Conservation (phyloP, 2,797 vertebrate species). For the Gambusia yucatana region DNA sequence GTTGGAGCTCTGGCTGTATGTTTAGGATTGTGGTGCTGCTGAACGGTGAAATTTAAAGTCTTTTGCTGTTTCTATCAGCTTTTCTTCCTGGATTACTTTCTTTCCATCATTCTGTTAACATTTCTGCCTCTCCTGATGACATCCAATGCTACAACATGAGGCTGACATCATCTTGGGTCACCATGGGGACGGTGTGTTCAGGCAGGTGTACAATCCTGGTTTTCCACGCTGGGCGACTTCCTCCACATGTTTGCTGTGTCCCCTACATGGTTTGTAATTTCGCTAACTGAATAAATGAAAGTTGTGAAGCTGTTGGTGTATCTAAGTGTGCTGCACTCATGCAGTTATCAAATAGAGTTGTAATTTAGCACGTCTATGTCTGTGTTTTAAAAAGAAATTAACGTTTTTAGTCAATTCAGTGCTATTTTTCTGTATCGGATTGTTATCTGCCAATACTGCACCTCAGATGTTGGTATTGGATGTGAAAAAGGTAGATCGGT, state of each 20-base stretch:
- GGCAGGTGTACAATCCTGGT: neutral
- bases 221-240: neutral
- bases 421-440: too few species aligned
- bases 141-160: neutral
- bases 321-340: too few species aligned
- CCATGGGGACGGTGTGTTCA: neutral
- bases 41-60: neutral
- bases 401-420: too few species aligned
- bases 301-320: too few species aligned
- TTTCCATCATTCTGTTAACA: neutral
- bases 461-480: too few species aligned
- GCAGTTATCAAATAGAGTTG: too few species aligned
- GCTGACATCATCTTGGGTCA: neutral
- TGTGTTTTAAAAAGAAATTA: too few species aligned
- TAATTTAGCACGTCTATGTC: too few species aligned
- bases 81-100: neutral
- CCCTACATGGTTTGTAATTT: neutral
- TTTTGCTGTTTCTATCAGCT: neutral
- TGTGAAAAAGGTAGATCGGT: too few species aligned
- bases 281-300: too few species aligned
- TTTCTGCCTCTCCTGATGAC: neutral
- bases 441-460: too few species aligned
- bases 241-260: neutral
- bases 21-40: neutral
- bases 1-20: neutral